phyloP scores from a whole-genome alignment of 2,888 invertebrate genomes.

The Slavum lentiscoides region DNA sequence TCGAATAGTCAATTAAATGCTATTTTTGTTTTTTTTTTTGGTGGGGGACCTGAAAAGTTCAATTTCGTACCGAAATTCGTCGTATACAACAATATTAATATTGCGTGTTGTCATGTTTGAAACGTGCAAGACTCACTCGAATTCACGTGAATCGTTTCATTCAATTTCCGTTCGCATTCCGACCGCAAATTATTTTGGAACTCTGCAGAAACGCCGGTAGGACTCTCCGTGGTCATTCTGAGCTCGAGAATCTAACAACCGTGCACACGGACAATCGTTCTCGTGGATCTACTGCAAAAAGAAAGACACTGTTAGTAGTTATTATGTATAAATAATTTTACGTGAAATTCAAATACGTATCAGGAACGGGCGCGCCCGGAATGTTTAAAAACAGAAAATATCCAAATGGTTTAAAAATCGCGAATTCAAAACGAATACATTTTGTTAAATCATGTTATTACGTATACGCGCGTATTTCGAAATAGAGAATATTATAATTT shows the following conservation, averaged over 20 bases:
- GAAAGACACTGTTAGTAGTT: not conserved
- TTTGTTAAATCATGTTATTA: too few relatives aligned
- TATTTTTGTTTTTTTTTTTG: too few relatives aligned
- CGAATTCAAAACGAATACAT: too few relatives aligned
- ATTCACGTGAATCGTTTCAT: not conserved
- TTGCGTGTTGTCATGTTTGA: not conserved
- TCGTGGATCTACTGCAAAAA: not conserved
- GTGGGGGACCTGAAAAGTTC: not conserved
- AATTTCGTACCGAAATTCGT: not conserved
- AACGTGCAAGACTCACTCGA: not conserved
- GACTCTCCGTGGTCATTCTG: conserved; percentile 41
- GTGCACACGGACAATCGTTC: not conserved
- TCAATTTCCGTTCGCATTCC: conserved; percentile 32
- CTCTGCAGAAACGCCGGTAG: conserved; percentile 13
- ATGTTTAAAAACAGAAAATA: too few relatives aligned
- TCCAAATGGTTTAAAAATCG: too few relatives aligned
- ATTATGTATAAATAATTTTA: not conserved
- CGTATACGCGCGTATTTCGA: too few relatives aligned
- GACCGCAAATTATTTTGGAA: conserved; percentile 29
- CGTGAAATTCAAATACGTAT: too few relatives aligned
- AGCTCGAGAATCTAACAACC: not conserved
- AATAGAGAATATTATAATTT: too few relatives aligned
- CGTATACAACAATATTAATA: not conserved
- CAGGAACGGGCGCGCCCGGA: too few relatives aligned
- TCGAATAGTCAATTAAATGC: too few relatives aligned